Conservation (phyloP, 2,113 vertebrate species). For the Pithys albifrons region DNA sequence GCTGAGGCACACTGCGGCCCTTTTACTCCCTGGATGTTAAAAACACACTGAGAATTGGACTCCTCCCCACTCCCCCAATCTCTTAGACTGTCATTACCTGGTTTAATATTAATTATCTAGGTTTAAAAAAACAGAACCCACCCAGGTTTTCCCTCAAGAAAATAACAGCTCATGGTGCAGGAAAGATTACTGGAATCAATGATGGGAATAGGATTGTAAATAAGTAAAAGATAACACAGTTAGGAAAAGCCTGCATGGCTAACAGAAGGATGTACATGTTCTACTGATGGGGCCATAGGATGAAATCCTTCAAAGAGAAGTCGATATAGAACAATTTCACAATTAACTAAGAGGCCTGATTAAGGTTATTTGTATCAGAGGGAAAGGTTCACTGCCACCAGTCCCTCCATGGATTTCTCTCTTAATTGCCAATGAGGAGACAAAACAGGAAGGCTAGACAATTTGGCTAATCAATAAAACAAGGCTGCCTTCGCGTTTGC, state of each 20-base stretch:
- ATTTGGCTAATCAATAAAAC: conserved; percentile 36
- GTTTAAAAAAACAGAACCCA: neutral
- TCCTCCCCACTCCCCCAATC: too few species aligned
- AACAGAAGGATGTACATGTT: conserved; percentile 25
- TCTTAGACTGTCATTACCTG: conserved; percentile 22
- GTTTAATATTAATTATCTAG: conserved; percentile 65
- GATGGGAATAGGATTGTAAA: conserved; percentile 72
- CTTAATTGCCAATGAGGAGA: conserved; percentile 43
- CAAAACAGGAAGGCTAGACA: conserved; percentile 32
- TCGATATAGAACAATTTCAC: conserved; percentile 65
- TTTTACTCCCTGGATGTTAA: neutral
- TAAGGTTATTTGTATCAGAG: conserved; percentile 67
- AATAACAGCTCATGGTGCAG: conserved; percentile 57
- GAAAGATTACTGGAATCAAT: conserved; percentile 73
- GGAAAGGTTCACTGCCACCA: conserved; percentile 46
- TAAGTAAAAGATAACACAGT: conserved; percentile 55
- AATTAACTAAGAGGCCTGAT: conserved; percentile 69
- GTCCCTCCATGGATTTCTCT: conserved; percentile 32
- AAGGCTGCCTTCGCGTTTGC: conserved; percentile 32
- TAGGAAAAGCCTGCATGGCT: conserved; percentile 43
- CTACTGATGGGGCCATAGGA: conserved; percentile 27
- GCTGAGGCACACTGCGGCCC: neutral
- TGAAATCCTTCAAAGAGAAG: conserved; percentile 43
- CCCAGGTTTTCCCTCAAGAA: conserved; percentile 27
- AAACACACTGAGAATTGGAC: neutral